phyloP scores from a whole-genome alignment of 2,888 invertebrate species.

The Atethmia centrago region DNA sequence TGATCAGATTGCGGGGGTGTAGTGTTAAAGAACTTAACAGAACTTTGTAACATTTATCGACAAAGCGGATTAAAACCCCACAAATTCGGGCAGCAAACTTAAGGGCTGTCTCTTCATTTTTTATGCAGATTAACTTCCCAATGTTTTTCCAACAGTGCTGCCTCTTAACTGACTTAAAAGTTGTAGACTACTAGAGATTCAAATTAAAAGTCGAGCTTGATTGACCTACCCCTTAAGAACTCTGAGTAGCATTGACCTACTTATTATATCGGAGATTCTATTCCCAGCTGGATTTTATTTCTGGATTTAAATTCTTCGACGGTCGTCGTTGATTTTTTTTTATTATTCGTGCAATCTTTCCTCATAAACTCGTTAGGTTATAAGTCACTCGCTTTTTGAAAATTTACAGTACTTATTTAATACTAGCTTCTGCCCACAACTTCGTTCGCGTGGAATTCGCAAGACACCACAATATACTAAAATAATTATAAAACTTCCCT shows the following conservation, averaged over 20 bases:
- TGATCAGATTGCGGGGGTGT: too few relatives aligned
- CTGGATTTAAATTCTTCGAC: conserved; percentile 56
- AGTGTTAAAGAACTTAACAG: conserved; percentile 12
- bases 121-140: conserved; percentile 79
- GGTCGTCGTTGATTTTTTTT: conserved; percentile 33
- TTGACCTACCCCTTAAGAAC: conserved; percentile 73
- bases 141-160: conserved; percentile 75
- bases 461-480: too few relatives aligned
- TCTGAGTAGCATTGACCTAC: conserved; percentile 73
- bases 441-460: too few relatives aligned
- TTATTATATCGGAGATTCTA: conserved; percentile 65
- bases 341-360: conserved; percentile 27
- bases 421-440: too few relatives aligned
- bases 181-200: conserved; percentile 63
- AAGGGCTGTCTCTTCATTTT: conserved; percentile 78
- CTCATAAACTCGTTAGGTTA: conserved; percentile 33
- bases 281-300: conserved; percentile 61
- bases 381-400: background rate
- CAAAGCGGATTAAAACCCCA: conserved; percentile 73
- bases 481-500: too few relatives aligned
- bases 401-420: background rate
- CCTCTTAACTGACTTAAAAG: conserved; percentile 75
- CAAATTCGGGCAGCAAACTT: conserved; percentile 65
- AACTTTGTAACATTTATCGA: conserved; percentile 42
- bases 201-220: conserved; percentile 74